Base-by-base conservation (phyloP, 1,140 invertebrate species). In the Tachypleus tridentatus region DNA sequence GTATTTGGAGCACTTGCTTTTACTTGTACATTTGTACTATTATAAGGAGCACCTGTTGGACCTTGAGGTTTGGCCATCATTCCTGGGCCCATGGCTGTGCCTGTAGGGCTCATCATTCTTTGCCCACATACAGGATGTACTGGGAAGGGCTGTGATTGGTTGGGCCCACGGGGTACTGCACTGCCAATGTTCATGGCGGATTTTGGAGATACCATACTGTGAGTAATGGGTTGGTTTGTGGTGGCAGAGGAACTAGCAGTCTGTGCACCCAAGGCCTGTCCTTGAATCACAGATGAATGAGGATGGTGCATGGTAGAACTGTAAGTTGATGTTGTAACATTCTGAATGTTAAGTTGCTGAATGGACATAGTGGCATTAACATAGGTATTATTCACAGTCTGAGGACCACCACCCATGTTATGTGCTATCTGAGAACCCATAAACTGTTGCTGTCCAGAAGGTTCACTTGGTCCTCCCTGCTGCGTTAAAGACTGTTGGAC, bases 1-100 rank as follows among this genome's bases (percentile, higher is more conserved):
- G 94, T 97, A 76, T 97, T 97, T 0, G 94, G 94, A 3, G 93
- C 93, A 78, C 88, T 95, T 3, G 93, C 88, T 79, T 97, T 97
- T 49, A 97, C 93, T 69, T 80, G 78, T 65, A 81, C 74, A 71
- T 77, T 79, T 51, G 79, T 63, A 51, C 11, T 57, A 57, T 10
- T 11, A 57, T 11, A 10, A 10, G 54, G 54, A 57, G 54, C 10
- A 57, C 10, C 54, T 10, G 10, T 57, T 11, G 54, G 54, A 57
- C 54, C 54, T 11, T 10, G 54, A 57, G 11, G 11, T 10, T 61
- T 56, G 10, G 53, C 67, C 70, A 67, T 67, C 64, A 65, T 61
- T 4, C 61, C 58, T 11, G 67, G 66, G 60, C 63, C 67, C 72
- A 73, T 72, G 60, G 72, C 67, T 62, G 72, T 68, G 58, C 60